A percentile compares a stretch with the other conserved stretches of the same genome.
These are phyloP conservation scores for Trissolcus brochymenae DNA, from an alignment of 2,888 invertebrate genomes.

Conservation along the genomic window DNA sequence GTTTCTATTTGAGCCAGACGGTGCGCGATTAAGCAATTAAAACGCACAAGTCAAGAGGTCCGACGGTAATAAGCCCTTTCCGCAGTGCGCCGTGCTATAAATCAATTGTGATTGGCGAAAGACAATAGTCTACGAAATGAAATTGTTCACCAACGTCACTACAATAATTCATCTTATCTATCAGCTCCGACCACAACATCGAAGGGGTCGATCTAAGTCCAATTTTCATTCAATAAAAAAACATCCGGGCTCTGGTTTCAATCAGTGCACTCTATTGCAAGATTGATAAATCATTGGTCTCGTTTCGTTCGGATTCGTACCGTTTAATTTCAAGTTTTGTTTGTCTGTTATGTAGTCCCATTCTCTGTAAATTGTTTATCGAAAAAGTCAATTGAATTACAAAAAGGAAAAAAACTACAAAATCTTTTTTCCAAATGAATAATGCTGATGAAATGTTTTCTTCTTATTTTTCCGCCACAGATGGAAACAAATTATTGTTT, in stretches of 20 bases:
- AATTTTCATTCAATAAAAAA: slow-evolving; percentile 24
- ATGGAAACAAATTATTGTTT: neutral
- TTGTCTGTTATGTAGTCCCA: neutral
- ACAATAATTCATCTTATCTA: slow-evolving; percentile 32
- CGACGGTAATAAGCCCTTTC: slow-evolving; percentile 47
- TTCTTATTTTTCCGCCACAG: neutral
- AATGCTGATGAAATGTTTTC: no score
- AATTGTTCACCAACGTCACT: slow-evolving; percentile 41
- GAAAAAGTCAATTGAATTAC: neutral
- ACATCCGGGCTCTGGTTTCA: slow-evolving; percentile 1
- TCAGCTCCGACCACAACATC: slow-evolving; percentile 24
- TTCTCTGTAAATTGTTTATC: neutral
- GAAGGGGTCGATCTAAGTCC: slow-evolving; percentile 33
- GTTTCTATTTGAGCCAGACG: slow-evolving; percentile 64
- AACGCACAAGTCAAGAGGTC: slow-evolving; percentile 59
- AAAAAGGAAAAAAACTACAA: no score
- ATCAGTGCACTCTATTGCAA: slow-evolving; percentile 7
- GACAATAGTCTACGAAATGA: slow-evolving; percentile 54
- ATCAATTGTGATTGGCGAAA: slow-evolving; percentile 48
- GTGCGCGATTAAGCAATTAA: slow-evolving; percentile 67
- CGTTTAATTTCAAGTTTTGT: no score
- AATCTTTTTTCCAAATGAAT: no score
- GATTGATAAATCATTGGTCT: neutral
- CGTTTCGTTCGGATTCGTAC: no score
- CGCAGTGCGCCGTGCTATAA: slow-evolving; percentile 41